Conservation (phyloP, 2,888 invertebrate genomes). For the Eupithecia insigniata region DNA sequence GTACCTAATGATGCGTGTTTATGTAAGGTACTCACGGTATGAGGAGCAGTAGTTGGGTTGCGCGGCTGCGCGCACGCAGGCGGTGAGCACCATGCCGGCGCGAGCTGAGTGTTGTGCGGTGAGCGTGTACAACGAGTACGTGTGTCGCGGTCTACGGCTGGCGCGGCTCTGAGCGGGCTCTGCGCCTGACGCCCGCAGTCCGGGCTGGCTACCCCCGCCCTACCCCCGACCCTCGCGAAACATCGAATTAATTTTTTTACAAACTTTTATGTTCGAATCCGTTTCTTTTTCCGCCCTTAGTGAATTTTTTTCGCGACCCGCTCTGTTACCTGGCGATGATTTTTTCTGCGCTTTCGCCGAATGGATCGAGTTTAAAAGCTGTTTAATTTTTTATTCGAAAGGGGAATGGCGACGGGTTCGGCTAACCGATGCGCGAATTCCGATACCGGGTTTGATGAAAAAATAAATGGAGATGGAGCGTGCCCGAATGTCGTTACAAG, state of each 20-base stretch:
- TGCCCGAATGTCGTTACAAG: slow-evolving; percentile 50
- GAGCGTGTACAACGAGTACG: too few species aligned
- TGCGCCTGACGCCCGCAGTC: slow-evolving; percentile 32
- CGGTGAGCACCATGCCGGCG: slow-evolving; percentile 69
- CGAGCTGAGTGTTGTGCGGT: neutral
- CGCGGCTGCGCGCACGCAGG: slow-evolving; percentile 75
- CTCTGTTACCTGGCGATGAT: slow-evolving; percentile 82
- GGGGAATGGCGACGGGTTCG: slow-evolving; percentile 74
- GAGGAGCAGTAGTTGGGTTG: slow-evolving; percentile 66
- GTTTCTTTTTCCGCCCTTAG: slow-evolving; percentile 83
- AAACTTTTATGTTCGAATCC: slow-evolving; percentile 80
- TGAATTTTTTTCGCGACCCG: slow-evolving; percentile 81
- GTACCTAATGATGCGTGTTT: neutral
- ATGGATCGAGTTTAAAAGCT: slow-evolving; percentile 80
- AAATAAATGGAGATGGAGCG: slow-evolving; percentile 48
- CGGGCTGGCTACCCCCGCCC: slow-evolving; percentile 45
- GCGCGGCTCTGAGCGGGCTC: slow-evolving; percentile 12
- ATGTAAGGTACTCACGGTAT: slow-evolving; percentile 70
- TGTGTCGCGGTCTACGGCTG: neutral
- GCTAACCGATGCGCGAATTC: slow-evolving; percentile 81
- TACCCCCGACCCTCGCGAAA: slow-evolving; percentile 55
- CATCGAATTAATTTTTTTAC: slow-evolving; percentile 74
- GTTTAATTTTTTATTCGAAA: slow-evolving; percentile 80
- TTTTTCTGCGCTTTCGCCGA: slow-evolving; percentile 74
- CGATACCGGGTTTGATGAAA: slow-evolving; percentile 76